Percentiles rank a stretch among this genome's conserved stretches.
These are phyloP conservation scores for Montipora cactus DNA, from an alignment of 64 coral and sea anemone genomes.

Conservation along the genomic window DNA sequence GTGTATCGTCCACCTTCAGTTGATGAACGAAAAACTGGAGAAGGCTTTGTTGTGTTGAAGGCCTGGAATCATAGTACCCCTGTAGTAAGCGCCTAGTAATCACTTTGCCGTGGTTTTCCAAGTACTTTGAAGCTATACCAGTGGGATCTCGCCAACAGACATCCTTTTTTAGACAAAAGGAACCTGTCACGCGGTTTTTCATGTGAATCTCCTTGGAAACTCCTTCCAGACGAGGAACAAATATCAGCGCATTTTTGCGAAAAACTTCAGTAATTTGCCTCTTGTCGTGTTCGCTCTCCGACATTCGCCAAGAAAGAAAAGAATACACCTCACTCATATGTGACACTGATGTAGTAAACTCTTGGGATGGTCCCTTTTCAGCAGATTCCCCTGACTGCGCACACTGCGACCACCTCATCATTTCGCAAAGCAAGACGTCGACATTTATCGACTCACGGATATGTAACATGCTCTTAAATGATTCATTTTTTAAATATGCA, in stretches of 20 bases:
- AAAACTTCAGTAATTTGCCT: constrained; percentile 60
- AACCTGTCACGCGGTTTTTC: not conserved
- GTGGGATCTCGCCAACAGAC: constrained; percentile 89
- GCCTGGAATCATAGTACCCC: constrained; percentile 31
- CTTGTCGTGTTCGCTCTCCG: not conserved
- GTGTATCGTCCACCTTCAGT: constrained; percentile 72
- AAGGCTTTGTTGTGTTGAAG: constrained; percentile 5
- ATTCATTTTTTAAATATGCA: constrained; percentile 30
- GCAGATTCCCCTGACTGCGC: not conserved
- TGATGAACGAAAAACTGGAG: constrained; percentile 46
- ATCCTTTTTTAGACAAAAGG: constrained; percentile 73
- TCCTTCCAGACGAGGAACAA: constrained; percentile 40
- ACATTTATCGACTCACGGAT: constrained; percentile 39
- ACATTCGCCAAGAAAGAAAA: constrained; percentile 48
- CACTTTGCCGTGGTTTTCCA: not conserved
- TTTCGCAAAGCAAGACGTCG: constrained; percentile 65
- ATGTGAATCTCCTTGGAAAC: not conserved
- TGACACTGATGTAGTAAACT: constrained; percentile 54
- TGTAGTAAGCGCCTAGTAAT: constrained; percentile 57
- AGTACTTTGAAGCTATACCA: constrained; percentile 31
- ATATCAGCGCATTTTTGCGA: constrained; percentile 69
- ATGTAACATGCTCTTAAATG: constrained; percentile 59
- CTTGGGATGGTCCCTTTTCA: not conserved
- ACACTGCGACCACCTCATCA: constrained; percentile 63
- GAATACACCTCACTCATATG: constrained; percentile 83